A percentile compares a stretch with the other conserved stretches of the same genome.
These are phyloP conservation scores for Oxytorus armatus DNA, from an alignment of 2,888 invertebrate species.

Conservation along the genomic window DNA sequence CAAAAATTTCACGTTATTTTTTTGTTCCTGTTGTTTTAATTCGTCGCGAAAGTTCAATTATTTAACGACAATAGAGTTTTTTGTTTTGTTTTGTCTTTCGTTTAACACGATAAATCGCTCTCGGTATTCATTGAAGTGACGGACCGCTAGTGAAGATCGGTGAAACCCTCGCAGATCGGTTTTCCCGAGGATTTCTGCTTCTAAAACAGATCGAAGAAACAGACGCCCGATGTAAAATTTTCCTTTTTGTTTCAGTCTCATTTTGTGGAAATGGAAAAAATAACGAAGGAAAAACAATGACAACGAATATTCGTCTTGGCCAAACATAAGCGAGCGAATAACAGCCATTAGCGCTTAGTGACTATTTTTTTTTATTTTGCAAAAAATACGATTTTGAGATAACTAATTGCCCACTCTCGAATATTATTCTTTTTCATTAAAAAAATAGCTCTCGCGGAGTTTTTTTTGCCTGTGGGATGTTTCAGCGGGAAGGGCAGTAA, in stretches of 20 bases:
- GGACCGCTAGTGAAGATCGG: conserved; percentile 81
- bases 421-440: too few species aligned
- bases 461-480: too few species aligned
- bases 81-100: conserved; percentile 57
- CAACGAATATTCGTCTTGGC: background rate
- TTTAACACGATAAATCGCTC: conserved; percentile 55
- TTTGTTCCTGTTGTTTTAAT: conserved; percentile 13
- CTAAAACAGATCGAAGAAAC: conserved; percentile 78
- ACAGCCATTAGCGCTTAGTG: too few species aligned
- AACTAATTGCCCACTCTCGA: too few species aligned
- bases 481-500: too few species aligned
- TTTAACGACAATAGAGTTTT: conserved; percentile 42
- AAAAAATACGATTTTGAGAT: too few species aligned
- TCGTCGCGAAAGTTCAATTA: conserved; percentile 29
- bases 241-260: conserved; percentile 7
- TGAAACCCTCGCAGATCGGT: conserved; percentile 82
- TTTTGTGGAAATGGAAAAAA: conserved; percentile 16
- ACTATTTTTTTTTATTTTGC: too few species aligned
- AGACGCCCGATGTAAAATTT: conserved; percentile 47
- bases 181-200: conserved; percentile 82
- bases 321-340: too few species aligned
- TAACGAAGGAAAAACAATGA: background rate
- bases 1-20: conserved; percentile 14
- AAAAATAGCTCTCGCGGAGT: too few species aligned
- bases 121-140: conserved; percentile 64